Percentiles rank a stretch among this genome's conserved stretches.
Conservation (phyloP, 2,113 vertebrate species). For the Mixornis gularis region DNA sequence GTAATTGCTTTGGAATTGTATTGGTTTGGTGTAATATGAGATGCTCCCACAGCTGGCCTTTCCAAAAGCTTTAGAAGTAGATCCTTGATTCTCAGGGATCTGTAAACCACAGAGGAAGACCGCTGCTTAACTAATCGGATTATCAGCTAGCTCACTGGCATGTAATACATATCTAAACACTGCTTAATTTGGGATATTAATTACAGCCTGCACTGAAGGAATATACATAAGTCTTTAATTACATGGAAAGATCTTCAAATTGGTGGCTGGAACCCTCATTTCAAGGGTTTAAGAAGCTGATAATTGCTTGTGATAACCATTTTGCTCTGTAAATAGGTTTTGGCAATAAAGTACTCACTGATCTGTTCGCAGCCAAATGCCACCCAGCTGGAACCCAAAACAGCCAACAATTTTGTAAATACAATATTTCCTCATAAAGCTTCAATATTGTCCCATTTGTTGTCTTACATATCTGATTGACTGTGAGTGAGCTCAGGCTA, state of each 20-base stretch:
- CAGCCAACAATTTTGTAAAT: not conserved
- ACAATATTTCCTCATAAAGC: not conserved
- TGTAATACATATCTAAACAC: conserved; percentile 15
- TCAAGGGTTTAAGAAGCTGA: not conserved
- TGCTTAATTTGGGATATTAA: conserved; percentile 37
- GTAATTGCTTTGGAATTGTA: not conserved
- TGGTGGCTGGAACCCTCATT: not conserved
- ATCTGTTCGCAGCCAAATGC: not conserved
- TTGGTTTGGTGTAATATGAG: not conserved
- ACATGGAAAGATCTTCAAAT: not conserved
- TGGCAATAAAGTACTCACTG: not conserved
- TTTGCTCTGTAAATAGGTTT: not conserved
- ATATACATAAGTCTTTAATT: conserved; percentile 7
- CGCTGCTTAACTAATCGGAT: conserved; percentile 17
- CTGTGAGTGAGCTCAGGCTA: not conserved
- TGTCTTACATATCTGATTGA: not conserved
- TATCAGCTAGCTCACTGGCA: conserved; percentile 24
- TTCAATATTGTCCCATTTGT: not conserved
- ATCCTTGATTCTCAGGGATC: conserved; percentile 12
- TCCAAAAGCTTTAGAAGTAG: not conserved
- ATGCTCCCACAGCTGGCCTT: not conserved
- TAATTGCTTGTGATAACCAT: not conserved
- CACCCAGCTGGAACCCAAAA: not conserved
- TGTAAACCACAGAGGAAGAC: conserved; percentile 19
- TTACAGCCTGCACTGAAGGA: not conserved